A percentile compares a stretch with the other conserved stretches of the same genome.
Conservation (phyloP, 2,888 invertebrate genomes). For the Stenchaetothrips biformis region DNA sequence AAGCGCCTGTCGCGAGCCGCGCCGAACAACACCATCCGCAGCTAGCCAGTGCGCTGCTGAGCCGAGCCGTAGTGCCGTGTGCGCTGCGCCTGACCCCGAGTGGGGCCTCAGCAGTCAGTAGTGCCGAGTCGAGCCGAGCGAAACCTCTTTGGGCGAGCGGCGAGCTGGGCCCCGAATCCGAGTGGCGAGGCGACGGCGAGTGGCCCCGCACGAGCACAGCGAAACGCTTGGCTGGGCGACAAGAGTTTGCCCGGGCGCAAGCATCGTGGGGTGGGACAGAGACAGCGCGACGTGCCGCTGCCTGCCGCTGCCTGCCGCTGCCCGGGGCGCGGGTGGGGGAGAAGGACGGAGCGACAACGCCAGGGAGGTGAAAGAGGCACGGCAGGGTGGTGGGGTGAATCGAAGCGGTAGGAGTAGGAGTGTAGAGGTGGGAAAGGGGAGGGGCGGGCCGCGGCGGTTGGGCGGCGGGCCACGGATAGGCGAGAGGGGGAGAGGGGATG, state of each 20-base stretch:
- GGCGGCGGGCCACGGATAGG: background rate
- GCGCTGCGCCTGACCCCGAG: background rate
- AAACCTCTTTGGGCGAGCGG: constrained; percentile 7
- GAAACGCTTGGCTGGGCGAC: constrained; percentile 35
- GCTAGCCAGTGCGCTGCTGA: background rate
- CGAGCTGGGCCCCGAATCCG: constrained; percentile 21
- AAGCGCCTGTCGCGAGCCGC: too few relatives aligned
- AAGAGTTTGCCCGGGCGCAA: constrained; percentile 35
- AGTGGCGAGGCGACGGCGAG: background rate
- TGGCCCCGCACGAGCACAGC: constrained; percentile 35
- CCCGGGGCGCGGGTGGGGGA: background rate
- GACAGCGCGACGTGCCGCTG: constrained; percentile 29
- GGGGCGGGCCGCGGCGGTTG: background rate
- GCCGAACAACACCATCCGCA: too few relatives aligned
- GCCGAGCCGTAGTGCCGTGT: background rate
- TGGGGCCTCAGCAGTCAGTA: background rate
- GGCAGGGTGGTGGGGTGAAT: background rate
- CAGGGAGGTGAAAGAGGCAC: background rate
- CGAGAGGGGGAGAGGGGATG: background rate
- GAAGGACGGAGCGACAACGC: background rate
- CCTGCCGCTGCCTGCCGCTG: too few relatives aligned
- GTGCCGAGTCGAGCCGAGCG: background rate
- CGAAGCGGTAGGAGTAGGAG: background rate
- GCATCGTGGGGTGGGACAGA: constrained; percentile 29
- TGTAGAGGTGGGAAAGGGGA: background rate